Percentiles rank a stretch among this genome's conserved stretches.
Conservation (phyloP, 1,140 invertebrate genomes). For the Pseudomyrmex cubaensis region DNA sequence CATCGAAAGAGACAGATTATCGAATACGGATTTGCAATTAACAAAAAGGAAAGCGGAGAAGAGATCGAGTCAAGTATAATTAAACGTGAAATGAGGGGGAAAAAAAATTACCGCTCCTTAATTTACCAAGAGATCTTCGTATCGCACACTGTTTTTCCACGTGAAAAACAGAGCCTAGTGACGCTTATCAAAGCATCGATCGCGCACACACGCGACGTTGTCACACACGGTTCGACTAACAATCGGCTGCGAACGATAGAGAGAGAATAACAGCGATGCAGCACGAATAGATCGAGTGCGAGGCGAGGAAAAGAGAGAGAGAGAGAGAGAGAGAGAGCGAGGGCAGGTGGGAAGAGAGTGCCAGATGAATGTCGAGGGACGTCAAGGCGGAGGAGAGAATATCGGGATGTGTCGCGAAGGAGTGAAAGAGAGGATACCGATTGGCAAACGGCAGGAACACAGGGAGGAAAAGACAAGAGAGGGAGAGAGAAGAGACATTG, state of each 20-base stretch:
- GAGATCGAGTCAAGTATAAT: too few species aligned
- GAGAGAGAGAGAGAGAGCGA: constrained; percentile 40
- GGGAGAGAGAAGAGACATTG: constrained; percentile 63
- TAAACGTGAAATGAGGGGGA: too few species aligned
- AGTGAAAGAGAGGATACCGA: constrained; percentile 33
- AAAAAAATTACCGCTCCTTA: not conserved
- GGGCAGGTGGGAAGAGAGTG: not conserved
- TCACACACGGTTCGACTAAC: not conserved
- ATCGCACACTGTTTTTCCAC: not conserved
- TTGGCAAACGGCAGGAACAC: constrained; percentile 1
- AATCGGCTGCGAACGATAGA: not conserved
- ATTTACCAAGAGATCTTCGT: not conserved
- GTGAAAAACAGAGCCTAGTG: not conserved
- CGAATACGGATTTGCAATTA: too few species aligned
- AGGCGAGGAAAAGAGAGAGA: constrained; percentile 50
- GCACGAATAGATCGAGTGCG: constrained; percentile 1
- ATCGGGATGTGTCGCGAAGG: constrained; percentile 15
- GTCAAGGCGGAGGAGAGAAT: constrained; percentile 20
- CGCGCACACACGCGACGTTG: constrained; percentile 2
- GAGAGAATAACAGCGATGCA: not conserved
- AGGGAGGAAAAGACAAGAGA: constrained; percentile 12
- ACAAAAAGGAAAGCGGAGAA: too few species aligned
- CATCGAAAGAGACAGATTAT: too few species aligned
- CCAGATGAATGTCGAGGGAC: constrained; percentile 26
- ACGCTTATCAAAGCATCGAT: not conserved